Percentiles rank a stretch among this genome's conserved stretches.
Evolutionary conservation across 1,140 invertebrate species (phyloP).

Genomic region (Hetaerina americana): DNA sequence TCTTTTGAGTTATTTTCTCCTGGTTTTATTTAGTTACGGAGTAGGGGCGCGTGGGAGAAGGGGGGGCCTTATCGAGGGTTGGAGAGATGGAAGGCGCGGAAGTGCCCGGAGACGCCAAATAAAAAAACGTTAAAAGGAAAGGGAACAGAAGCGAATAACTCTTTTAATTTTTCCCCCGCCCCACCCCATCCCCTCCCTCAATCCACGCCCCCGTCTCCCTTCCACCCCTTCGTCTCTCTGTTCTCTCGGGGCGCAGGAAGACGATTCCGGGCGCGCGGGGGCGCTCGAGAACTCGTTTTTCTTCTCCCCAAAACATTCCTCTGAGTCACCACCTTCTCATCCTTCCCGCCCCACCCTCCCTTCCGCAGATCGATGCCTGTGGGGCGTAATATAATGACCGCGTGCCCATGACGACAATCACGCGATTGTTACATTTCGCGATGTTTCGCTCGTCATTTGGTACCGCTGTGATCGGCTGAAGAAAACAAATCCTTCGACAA

Average conservation of each 20-base stretch:
- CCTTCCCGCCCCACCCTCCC: background rate
- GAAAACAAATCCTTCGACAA: no score
- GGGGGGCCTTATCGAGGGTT: no score
- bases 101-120: background rate
- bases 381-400: no score
- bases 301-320: background rate
- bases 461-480: no score
- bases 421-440: no score
- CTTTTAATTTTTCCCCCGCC: background rate
- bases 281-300: no score
- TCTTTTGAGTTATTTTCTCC: no score
- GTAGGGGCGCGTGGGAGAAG: background rate
- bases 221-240: background rate
- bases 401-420: no score
- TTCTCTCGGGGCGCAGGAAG: no score
- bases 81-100: background rate
- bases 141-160: background rate
- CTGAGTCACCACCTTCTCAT: background rate
- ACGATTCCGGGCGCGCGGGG: no score
- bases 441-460: no score
- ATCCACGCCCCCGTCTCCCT: background rate
- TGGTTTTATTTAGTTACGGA: background rate
- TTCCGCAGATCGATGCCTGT: no score
- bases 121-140: background rate
- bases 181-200: background rate